These are phyloP conservation scores for Ailuropoda melanoleuca DNA, from an alignment of 2,113 vertebrate genomes.

Conservation along the genomic window DNA sequence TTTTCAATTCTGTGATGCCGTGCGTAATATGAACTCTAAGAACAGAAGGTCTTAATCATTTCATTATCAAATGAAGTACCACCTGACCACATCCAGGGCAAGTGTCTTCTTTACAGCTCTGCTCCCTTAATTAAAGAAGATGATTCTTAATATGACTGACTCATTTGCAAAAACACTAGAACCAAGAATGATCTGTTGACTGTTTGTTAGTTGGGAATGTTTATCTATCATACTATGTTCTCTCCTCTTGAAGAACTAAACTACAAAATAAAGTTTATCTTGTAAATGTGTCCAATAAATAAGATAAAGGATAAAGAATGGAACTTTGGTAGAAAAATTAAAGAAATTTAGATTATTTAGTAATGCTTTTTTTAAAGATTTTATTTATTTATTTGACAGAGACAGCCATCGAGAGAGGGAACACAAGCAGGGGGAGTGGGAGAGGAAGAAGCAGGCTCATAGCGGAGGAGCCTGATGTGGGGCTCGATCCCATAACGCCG, in stretches of 20 bases:
- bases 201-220: neutral
- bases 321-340: neutral
- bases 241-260: conserved; percentile 39
- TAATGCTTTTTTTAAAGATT: neutral
- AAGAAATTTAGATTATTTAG: neutral
- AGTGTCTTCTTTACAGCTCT: neutral
- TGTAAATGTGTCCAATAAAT: neutral
- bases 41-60: conserved; percentile 37
- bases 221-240: neutral
- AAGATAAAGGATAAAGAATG: conserved; percentile 10
- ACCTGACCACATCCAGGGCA: conserved; percentile 18
- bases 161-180: conserved; percentile 6
- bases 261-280: conserved; percentile 4
- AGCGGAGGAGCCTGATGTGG: too few relatives aligned
- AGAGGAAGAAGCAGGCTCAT: too few relatives aligned
- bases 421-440: too few relatives aligned
- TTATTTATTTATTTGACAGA: too few relatives aligned
- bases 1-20: neutral
- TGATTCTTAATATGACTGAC: conserved; percentile 16
- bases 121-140: conserved; percentile 54
- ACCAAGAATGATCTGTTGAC: neutral
- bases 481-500: too few relatives aligned
- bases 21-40: conserved; percentile 14
- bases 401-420: too few relatives aligned
- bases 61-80: conserved; percentile 31